These are phyloP conservation scores for Drosophila greeni DNA, from an alignment of 2,888 invertebrate genomes.

Conservation along the genomic window DNA sequence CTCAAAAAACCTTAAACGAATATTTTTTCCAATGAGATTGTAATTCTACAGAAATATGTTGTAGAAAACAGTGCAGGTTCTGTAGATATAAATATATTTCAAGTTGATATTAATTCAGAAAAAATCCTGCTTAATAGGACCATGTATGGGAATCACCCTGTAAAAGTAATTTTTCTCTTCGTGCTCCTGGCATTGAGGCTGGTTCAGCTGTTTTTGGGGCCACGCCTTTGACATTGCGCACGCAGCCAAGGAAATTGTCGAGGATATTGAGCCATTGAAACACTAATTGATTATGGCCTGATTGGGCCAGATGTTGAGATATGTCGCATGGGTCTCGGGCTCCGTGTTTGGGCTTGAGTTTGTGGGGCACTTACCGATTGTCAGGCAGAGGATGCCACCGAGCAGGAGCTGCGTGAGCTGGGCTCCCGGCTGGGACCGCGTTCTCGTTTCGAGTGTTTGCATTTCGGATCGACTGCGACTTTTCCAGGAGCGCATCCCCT, in stretches of 20 bases:
- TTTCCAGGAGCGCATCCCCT: conserved; percentile 64
- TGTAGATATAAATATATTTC: background rate
- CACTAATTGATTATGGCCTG: conserved; percentile 29
- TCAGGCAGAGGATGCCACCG: conserved; percentile 64
- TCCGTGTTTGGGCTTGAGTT: background rate
- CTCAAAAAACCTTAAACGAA: too few species aligned
- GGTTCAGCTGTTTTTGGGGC: conserved; percentile 6
- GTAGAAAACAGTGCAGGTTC: background rate
- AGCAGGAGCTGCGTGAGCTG: conserved; percentile 64
- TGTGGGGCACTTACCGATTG: conserved; percentile 67
- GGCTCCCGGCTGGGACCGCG: conserved; percentile 44
- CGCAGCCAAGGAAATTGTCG: conserved; percentile 25
- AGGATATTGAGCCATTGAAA: conserved; percentile 29
- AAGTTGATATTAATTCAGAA: background rate
- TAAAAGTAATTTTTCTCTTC: background rate
- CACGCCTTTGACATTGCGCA: conserved; percentile 31
- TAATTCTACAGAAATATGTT: too few species aligned
- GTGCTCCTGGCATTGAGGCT: conserved; percentile 4
- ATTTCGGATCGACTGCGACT: conserved; percentile 64
- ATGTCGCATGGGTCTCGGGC: background rate
- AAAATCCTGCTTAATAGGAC: background rate
- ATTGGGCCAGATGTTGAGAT: conserved; percentile 5
- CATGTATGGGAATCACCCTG: too few species aligned
- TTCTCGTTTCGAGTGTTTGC: conserved; percentile 55
- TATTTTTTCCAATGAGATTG: too few species aligned